Base-by-base conservation (phyloP, 2,888 invertebrate species). In the Azorinus chamasolen region DNA sequence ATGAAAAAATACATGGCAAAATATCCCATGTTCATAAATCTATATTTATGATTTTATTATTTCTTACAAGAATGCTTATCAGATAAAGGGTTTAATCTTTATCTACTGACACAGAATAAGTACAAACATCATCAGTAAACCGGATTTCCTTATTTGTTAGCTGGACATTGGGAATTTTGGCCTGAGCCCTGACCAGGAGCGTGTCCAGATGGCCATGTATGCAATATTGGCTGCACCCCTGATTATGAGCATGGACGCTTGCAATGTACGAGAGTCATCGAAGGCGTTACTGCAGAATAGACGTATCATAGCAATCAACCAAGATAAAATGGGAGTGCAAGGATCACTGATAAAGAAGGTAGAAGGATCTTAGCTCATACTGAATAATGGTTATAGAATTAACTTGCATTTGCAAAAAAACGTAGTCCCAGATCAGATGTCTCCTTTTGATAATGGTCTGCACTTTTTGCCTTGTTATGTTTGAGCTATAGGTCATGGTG, bases 191-290 rank as follows among this genome's bases (percentile, higher is more conserved):
- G 98, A 98, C 90, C 98, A 99, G 93, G 96, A 97, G 89, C 97
- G 97, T 94, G 96, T 97, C 0, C 98, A 98, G 94, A 97, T 99
- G 95, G 98, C 98, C 5, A 95, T 99, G 79, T 98, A 98, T 98
- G 96, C 97, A 4, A 97, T 98, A 87, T 93, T 98, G 89, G 98
- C 98, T 0, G 97, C 98, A 1, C 98, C 98, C 0, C 94, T 98
- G 18, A 94, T 98, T 63, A 98, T 99, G 97, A 98, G 98, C 18
- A 97, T 97, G 25, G 98, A 98, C 94, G 94, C 98, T 62, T 94
- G 98, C 79, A 96, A 96, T 39, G 97, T 98, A 83, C 94, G 96
- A 63, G 96, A 96, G 0, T 97, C 97, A 91, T 97, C 97, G 94
- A 97, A 97, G 93, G 96, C 96, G 16, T 97, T 98, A 87, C 94